Percentiles rank a stretch among this genome's conserved stretches.
These are phyloP conservation scores for Hydraecia micacea DNA, from an alignment of 2,888 invertebrate genomes.

Conservation along the genomic window DNA sequence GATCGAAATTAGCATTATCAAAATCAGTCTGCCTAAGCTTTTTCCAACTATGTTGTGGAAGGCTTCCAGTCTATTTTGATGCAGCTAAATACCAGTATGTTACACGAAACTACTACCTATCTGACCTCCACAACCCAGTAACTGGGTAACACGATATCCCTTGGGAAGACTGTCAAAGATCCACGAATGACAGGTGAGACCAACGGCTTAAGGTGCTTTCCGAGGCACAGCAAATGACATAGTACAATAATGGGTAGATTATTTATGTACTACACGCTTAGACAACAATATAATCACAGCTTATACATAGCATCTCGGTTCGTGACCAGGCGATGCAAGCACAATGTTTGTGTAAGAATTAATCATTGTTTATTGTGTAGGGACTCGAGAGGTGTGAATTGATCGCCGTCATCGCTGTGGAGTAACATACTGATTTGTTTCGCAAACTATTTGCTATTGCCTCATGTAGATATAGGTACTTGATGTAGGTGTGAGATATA, in stretches of 20 bases:
- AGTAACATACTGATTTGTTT: constrained; percentile 41
- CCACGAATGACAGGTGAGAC: background rate
- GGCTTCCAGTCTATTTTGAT: background rate
- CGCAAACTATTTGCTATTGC: constrained; percentile 38
- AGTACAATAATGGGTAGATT: background rate
- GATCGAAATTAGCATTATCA: background rate
- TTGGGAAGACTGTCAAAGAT: background rate
- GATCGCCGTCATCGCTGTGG: constrained; percentile 9
- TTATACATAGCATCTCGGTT: constrained; percentile 24
- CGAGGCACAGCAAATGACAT: background rate
- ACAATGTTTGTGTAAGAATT: constrained; percentile 51
- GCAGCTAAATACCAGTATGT: background rate
- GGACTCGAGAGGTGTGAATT: constrained; percentile 49
- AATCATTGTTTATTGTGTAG: constrained; percentile 47
- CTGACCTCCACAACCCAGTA: background rate
- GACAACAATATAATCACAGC: constrained; percentile 14
- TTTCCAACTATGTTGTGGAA: background rate
- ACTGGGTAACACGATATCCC: background rate
- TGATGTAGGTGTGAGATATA: background rate
- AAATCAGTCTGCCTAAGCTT: background rate
- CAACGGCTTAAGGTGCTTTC: background rate
- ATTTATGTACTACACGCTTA: background rate
- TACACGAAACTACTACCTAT: background rate
- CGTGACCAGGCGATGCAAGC: constrained; percentile 44
- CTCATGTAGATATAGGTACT: constrained; percentile 5